Evolutionary conservation across 2,888 invertebrate genomes (phyloP), one percentile per base, ranked within the genome.

Genomic region (Coecobrya sp.): DNA sequence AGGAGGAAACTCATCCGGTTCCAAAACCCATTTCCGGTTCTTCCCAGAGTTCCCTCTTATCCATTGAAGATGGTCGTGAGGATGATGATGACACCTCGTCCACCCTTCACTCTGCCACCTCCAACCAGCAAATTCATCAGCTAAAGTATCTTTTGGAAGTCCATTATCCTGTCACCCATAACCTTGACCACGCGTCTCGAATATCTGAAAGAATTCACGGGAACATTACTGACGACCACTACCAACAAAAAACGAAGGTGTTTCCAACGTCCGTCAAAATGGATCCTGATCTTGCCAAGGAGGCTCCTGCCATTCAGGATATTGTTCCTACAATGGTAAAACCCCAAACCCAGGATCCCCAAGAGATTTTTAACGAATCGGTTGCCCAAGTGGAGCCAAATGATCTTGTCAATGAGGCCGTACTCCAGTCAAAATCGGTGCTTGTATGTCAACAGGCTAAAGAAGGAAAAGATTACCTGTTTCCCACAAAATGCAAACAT

Each of bases 181-280:
- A 93, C 82, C 49, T 94, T n/a, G 94, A 94, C n/a, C 86, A 89
- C 22, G 94, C 93, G 3, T 36, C 92, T 0, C 49, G 95, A 30
- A 94, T 95, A 16, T 88, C 90, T 2, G 95, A 95, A 70, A 93
- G 79, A 84, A 93, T 94, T 25, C 93, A 93, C 49, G 68, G 94
- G 10, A 89, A 45, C 55, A 88, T 93, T 62, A 68, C 27, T 1
- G 89, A 86, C 36, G 92, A 92, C 13, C 59, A 82, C 25, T 89
- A 81, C 42, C 70, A 45, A 22, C 22, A 49, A 22, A 65, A 85
- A 70, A 86, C 76, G 8, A 62, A 55, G 13, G 42, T 84, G 1
- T 27, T 89, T 86, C 93, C 93, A 0, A 30, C 62, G 7, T 52
- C 84, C 11, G 73, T 92, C 19, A 91, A 93, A 89, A 82, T 92